Percentiles rank a stretch among this genome's conserved stretches.
phyloP scores from a whole-genome alignment of 2,888 invertebrate genomes.

The Scaptomyza tumidula region DNA sequence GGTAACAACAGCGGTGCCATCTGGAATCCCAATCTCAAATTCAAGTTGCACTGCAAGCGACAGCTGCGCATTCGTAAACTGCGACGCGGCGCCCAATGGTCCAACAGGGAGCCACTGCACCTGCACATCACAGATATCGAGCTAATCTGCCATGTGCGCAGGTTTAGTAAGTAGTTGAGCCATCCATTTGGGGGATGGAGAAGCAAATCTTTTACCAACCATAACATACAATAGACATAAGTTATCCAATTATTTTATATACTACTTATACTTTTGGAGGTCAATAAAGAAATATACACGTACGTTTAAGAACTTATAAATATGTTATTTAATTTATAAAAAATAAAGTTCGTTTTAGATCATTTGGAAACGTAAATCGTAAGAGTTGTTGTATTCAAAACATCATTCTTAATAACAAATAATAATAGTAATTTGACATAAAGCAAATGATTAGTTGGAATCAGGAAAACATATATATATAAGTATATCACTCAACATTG shows the following conservation, averaged over 20 bases:
- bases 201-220: no score
- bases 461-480: conserved; percentile 9
- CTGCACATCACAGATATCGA: conserved; percentile 70
- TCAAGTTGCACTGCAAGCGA: conserved; percentile 65
- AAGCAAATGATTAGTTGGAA: conserved; percentile 36
- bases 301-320: no score
- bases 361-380: background rate
- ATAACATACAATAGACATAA: no score
- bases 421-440: conserved; percentile 29
- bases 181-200: no score
- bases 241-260: conserved; percentile 8
- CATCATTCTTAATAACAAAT: conserved; percentile 13
- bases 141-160: conserved; percentile 63
- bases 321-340: background rate
- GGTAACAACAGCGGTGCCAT: conserved; percentile 24
- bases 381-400: background rate
- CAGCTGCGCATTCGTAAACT: conserved; percentile 68
- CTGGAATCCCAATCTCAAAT: conserved; percentile 72
- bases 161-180: conserved; percentile 17
- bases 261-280: conserved; percentile 40
- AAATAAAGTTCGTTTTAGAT: background rate
- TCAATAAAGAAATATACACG: conserved; percentile 9
- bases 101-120: conserved; percentile 58
- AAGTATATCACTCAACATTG: conserved; percentile 28
- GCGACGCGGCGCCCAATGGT: conserved; percentile 52